phyloP scores from a whole-genome alignment of 2,797 vertebrate species.

The Pangasius larnaudii region DNA sequence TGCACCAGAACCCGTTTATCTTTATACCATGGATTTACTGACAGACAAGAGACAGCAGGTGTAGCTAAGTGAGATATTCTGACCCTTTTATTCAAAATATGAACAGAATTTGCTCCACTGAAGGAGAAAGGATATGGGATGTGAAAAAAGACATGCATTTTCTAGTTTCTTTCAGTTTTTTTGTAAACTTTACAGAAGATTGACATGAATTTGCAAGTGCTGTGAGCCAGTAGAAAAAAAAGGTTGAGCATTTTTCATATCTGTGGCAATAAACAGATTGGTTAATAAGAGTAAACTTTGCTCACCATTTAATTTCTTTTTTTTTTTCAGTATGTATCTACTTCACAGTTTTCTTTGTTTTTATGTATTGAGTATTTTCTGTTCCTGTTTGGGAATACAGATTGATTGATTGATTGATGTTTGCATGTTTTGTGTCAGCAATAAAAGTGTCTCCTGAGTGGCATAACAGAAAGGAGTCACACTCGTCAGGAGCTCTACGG shows the following conservation, averaged over 20 bases:
- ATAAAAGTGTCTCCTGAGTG: neutral
- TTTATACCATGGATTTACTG: neutral
- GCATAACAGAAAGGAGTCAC: neutral
- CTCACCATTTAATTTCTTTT: neutral
- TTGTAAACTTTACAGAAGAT: neutral
- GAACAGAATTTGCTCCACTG: neutral
- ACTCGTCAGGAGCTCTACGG: neutral
- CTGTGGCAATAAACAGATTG: neutral
- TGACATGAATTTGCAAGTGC: too few relatives aligned
- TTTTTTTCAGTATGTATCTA: neutral
- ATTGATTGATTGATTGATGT: neutral
- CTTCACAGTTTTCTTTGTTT: neutral
- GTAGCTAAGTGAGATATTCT: neutral
- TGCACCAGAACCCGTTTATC: neutral
- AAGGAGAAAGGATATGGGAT: neutral
- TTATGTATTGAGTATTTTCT: neutral
- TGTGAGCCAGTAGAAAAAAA: neutral
- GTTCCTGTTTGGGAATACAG: neutral
- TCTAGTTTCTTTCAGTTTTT: neutral
- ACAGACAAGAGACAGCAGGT: neutral
- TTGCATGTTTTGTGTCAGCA: neutral
- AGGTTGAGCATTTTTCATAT: neutral
- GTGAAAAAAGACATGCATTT: neutral
- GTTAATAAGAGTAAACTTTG: neutral
- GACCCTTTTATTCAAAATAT: neutral